Conservation (phyloP, 2,113 vertebrate species). For the Chroicocephalus ridibundus region DNA sequence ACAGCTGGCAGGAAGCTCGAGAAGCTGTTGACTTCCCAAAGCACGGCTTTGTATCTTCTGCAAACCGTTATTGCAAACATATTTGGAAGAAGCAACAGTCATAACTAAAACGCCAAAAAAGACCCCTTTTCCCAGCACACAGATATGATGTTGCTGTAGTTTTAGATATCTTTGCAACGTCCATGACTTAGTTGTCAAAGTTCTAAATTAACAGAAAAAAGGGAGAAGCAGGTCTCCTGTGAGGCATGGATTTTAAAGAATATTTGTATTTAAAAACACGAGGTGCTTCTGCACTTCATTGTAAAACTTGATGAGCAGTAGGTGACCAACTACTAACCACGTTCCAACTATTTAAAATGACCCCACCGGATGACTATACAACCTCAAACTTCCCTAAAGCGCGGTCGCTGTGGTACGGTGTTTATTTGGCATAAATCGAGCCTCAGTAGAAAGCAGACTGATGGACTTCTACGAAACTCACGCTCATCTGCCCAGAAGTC, state of each 20-base stretch:
- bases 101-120: neutral
- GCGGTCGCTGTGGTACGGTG: accelerated
- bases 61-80: neutral
- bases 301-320: neutral
- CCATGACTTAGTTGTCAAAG: neutral
- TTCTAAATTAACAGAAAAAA: neutral
- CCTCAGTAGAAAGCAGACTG: neutral
- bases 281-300: neutral
- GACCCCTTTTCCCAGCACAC: neutral
- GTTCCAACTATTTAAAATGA: neutral
- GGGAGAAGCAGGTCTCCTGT: neutral
- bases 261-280: neutral
- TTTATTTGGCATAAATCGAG: neutral
- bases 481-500: accelerated
- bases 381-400: neutral
- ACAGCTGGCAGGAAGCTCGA: neutral
- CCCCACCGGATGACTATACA: accelerated
- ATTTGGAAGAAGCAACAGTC: neutral
- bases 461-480: neutral
- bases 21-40: neutral
- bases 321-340: neutral
- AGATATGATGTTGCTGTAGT: neutral
- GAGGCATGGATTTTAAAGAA: neutral
- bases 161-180: neutral
- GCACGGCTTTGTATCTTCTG: neutral